A percentile compares a stretch with the other conserved stretches of the same genome.
phyloP scores from a whole-genome alignment of 92 coral and sea anemone genomes.

The Phenganax marumi region DNA sequence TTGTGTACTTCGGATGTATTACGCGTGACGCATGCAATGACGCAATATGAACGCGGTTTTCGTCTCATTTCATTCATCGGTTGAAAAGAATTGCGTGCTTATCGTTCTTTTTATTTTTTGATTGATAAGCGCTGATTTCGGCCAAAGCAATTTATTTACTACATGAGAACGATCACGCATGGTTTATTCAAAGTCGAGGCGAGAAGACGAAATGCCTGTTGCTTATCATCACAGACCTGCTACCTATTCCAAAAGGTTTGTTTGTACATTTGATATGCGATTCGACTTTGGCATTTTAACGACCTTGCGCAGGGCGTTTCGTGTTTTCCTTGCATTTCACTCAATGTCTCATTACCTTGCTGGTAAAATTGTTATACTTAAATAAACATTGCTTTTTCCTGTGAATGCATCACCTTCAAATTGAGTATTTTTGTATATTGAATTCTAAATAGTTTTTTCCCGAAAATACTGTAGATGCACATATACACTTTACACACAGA shows the following conservation, averaged over 20 bases:
- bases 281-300: conserved; percentile 17
- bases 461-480: too few species aligned
- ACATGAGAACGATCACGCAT: conserved; percentile 16
- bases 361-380: background rate
- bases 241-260: conserved; percentile 12
- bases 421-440: too few species aligned
- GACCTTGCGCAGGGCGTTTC: background rate
- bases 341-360: background rate
- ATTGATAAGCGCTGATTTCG: conserved; percentile 1
- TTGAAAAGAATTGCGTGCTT: conserved; percentile 15
- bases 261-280: conserved; percentile 1
- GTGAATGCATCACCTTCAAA: background rate
- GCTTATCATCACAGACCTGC: conserved; percentile 13
- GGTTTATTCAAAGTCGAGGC: conserved; percentile 31
- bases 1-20: conserved; percentile 11
- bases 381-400: conserved; percentile 16
- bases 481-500: too few species aligned
- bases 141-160: conserved; percentile 19
- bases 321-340: background rate
- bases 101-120: background rate
- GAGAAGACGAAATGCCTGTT: conserved; percentile 45
- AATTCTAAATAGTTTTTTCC: too few species aligned
- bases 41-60: conserved; percentile 38
- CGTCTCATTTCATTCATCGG: conserved; percentile 47
- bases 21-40: conserved; percentile 43